Evolutionary conservation across 2,888 invertebrate species (phyloP), one percentile per base, ranked within the genome.

Genomic region (Colletes collaris): DNA sequence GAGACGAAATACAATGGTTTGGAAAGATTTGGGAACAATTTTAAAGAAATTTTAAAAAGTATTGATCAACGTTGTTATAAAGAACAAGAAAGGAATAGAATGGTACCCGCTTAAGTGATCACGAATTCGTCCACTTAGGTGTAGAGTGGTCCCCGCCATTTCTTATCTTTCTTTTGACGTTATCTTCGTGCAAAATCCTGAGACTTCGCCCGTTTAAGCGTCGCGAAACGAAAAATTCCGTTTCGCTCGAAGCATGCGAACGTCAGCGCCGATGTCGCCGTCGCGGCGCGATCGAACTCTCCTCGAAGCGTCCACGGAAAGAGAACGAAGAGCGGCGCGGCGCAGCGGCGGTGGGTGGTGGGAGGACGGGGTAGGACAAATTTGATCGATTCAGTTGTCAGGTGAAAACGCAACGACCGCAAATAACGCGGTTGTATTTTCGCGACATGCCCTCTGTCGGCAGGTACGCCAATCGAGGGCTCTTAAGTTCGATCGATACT

Each of bases 401-500:
- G 73, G 82, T 82, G 82, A 81, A 81, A 70, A 74, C 67, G 67
- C 76, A 59, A 81, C 76, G 65, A 64, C 71, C 79, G 81, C 80
- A 73, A 81, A 81, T 78, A 75, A 75, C 78, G 77, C 78, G 56
- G 58, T 64, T 78, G 81, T 78, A 63, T 78, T 81, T 81, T 75
- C 82, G 75, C 82, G 78, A 83, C 63, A 83, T 80, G 82, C 84
- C 80, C 83, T 84, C 80, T 84, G 80, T 83, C 80, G 83, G 77
- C 77, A 67, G 70, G 71, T 71, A 70, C 79, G 71, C 76, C 80
- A 84, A 82, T 84, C 78, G 78, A 64, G 69, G 80, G 76, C 72
- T 76, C 76, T 84, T 71, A 77, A 76, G 55, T 84, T 83, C 82
- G 83, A 83, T 84, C 83, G 84, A 83, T 84, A 84, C 80, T 80